These are phyloP conservation scores for Gadus chalcogrammus DNA, from an alignment of 2,113 vertebrate genomes.

Conservation along the genomic window DNA sequence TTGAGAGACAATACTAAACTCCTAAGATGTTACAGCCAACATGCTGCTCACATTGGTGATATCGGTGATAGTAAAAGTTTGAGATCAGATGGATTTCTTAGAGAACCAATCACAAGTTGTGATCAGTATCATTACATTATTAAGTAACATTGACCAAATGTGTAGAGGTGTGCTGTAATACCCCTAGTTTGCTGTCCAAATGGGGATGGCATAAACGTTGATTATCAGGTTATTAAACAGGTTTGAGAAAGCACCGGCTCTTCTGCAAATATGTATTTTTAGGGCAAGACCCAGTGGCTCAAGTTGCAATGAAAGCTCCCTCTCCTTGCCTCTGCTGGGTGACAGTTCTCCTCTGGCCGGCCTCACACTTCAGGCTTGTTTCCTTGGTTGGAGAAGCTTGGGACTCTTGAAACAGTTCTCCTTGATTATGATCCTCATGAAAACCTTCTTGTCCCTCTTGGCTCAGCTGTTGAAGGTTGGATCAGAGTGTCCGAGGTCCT, in stretches of 20 bases:
- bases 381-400: not conserved
- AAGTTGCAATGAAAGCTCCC: constrained; percentile 71
- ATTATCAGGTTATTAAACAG: constrained; percentile 58
- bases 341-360: constrained; percentile 22
- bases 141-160: constrained; percentile 13
- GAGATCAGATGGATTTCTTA: not conserved
- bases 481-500: constrained; percentile 33
- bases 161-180: constrained; percentile 16
- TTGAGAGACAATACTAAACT: not conserved
- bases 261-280: constrained; percentile 74
- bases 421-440: constrained; percentile 28
- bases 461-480: constrained; percentile 25
- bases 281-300: constrained; percentile 73
- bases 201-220: constrained; percentile 21
- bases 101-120: not conserved
- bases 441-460: constrained; percentile 12
- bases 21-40: not conserved
- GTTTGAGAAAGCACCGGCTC: constrained; percentile 45
- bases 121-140: not conserved
- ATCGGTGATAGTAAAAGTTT: not conserved
- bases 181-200: constrained; percentile 35
- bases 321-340: constrained; percentile 56
- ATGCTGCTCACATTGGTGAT: constrained; percentile 5
- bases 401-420: constrained; percentile 7
- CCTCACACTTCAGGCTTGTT: constrained; percentile 20